These are phyloP conservation scores for Meriones psammophilus DNA, from an alignment of 2,797 vertebrate genomes.

Conservation along the genomic window DNA sequence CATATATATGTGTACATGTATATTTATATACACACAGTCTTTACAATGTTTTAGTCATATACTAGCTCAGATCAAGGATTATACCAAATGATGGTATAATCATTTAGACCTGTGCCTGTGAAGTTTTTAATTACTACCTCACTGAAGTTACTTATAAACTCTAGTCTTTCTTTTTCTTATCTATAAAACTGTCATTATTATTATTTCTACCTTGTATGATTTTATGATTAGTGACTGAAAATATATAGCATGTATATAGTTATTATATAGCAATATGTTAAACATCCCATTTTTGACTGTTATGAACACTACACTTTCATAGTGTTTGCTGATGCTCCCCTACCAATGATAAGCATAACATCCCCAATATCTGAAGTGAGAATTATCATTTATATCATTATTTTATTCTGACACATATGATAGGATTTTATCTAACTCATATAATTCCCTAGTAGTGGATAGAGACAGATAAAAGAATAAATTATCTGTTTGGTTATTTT, in stretches of 20 bases:
- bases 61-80: neutral
- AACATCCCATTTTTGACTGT: neutral
- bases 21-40: neutral
- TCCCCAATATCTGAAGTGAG: neutral
- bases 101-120: neutral
- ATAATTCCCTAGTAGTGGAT: neutral
- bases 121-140: neutral
- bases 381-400: neutral
- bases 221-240: slow-evolving; percentile 31
- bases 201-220: neutral
- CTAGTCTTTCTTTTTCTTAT: neutral
- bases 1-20: neutral
- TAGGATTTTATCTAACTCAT: slow-evolving; percentile 18
- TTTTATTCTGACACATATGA: slow-evolving; percentile 13
- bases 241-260: neutral
- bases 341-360: neutral
- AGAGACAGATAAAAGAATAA: neutral
- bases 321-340: neutral
- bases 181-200: neutral
- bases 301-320: slow-evolving; percentile 22
- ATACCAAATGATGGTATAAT: neutral
- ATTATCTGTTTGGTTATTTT: slow-evolving; percentile 7
- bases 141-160: neutral
- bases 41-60: neutral
- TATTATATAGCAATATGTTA: neutral